Evolutionary conservation across 2,113 vertebrate genomes (phyloP), one percentile per base, ranked within the genome.

Genomic region (Xiphophorus maculatus): DNA sequence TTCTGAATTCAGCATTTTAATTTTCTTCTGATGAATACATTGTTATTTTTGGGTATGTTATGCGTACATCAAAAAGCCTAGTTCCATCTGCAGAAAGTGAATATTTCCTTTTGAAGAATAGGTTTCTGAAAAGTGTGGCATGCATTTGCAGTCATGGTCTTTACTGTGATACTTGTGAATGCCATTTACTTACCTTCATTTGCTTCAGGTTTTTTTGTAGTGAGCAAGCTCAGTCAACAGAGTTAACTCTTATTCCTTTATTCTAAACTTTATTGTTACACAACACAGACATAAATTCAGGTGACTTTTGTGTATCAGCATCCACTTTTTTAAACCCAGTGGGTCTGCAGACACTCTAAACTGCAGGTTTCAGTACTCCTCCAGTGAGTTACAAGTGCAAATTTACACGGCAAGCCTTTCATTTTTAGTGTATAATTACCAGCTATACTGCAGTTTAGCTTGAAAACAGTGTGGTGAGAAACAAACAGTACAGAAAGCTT

Each of bases 381-480:
- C 51, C 25, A 73, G 73, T 42, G 29, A 27, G 64, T 77, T 63
- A 69, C 66, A 78, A 62, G 65, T 76, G 66, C n/a, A 64, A 76
- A 73, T 77, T 58, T 60, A 76, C 61, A 40, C 11, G 84, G 73
- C 71, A 76, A 68, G 68, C 64, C 72, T 72, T 66, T 76, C 66
- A 77, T 72, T 81, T 86, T 80, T 76, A 83, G 79, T 62, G 79
- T 84, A 71, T 81, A 87, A 86, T 94, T 87, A 82, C 79, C 79
- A 86, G 86, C 83, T 88, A 69, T 77, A 67, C 79, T 71, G 66
- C 77, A 82, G 80, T 85, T 89, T 77, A 74, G 81, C 80, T 82
- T 80, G 87, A 87, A 83, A 75, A 62, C 79, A 68, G 76, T 58
- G 63, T 67, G 64, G 65, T 48, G 42, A 63, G 62, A 66, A 69